These are phyloP conservation scores for Litoditis marina DNA, from an alignment of 2,888 invertebrate genomes.

Conservation along the genomic window DNA sequence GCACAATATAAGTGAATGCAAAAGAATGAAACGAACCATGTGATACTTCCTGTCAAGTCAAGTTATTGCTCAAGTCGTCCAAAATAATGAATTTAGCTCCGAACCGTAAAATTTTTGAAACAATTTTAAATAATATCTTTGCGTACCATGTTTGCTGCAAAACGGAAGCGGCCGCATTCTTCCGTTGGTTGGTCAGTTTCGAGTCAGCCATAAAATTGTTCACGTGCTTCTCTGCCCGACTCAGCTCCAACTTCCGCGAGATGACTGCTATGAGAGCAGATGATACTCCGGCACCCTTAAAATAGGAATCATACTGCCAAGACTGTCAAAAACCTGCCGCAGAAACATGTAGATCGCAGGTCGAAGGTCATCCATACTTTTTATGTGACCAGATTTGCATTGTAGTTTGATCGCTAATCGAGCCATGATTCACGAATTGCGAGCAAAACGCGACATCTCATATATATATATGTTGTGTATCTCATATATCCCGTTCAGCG, in stretches of 20 bases:
- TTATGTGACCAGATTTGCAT: no score
- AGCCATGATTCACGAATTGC: no score
- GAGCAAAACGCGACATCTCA: no score
- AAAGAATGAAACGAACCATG: not conserved
- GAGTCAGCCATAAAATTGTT: slow-evolving; percentile 99
- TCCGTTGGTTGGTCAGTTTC: slow-evolving; percentile 97
- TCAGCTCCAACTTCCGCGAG: slow-evolving; percentile 93
- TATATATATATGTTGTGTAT: no score
- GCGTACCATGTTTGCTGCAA: slow-evolving; percentile 95
- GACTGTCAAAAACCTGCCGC: no score
- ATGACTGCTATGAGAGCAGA: slow-evolving; percentile 98
- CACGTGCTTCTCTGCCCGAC: slow-evolving; percentile 97
- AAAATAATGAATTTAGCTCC: slow-evolving; percentile 1
- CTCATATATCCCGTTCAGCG: no score
- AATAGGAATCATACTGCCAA: slow-evolving; percentile 5
- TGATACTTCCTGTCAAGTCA: not conserved
- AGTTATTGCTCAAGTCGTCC: not conserved
- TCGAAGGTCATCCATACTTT: no score
- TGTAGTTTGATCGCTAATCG: no score
- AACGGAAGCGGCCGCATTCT: slow-evolving; percentile 99
- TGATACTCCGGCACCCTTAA: slow-evolving; percentile 95
- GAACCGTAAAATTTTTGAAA: not conserved
- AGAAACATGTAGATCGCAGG: no score
- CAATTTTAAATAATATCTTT: not conserved
- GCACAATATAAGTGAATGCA: no score